These are phyloP conservation scores for Merodon equestris DNA, from an alignment of 2,888 invertebrate genomes.

Conservation along the genomic window DNA sequence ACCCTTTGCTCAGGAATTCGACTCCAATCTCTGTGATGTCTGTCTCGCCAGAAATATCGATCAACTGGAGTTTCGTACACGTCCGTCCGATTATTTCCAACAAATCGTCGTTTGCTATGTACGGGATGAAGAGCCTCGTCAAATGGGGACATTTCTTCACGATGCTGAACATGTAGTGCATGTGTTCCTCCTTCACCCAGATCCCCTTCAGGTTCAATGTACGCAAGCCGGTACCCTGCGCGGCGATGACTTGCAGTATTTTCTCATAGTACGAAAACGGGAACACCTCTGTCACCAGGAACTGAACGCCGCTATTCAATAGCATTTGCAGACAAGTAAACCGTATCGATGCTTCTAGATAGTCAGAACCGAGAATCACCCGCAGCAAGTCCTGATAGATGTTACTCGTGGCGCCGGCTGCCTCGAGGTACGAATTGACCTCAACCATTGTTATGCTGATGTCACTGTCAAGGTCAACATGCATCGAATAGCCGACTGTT, in stretches of 20 bases:
- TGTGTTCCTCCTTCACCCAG: constrained; percentile 86
- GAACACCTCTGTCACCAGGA: constrained; percentile 84
- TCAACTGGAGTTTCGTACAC: constrained; percentile 81
- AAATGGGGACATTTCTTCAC: constrained; percentile 82
- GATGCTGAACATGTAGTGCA: constrained; percentile 82
- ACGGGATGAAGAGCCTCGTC: constrained; percentile 83
- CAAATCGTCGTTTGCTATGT: constrained; percentile 84
- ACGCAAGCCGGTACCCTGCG: constrained; percentile 83
- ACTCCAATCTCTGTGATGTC: constrained; percentile 84
- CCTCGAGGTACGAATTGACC: constrained; percentile 82
- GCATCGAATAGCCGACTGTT: constrained; percentile 81
- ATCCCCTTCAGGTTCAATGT: constrained; percentile 85
- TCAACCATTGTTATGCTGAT: constrained; percentile 81
- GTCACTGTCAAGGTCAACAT: constrained; percentile 81
- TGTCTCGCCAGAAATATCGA: constrained; percentile 86
- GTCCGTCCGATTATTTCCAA: constrained; percentile 82
- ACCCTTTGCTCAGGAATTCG: constrained; percentile 80
- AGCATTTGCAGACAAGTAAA: constrained; percentile 84
- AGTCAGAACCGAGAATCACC: constrained; percentile 83
- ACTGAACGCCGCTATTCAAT: constrained; percentile 83
- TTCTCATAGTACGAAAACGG: constrained; percentile 86
- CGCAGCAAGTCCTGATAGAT: constrained; percentile 85
- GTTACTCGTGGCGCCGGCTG: constrained; percentile 83
- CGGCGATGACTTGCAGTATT: constrained; percentile 83
- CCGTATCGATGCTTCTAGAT: constrained; percentile 84